phyloP scores from a whole-genome alignment of 1,140 invertebrate genomes.

The Periplaneta americana region DNA sequence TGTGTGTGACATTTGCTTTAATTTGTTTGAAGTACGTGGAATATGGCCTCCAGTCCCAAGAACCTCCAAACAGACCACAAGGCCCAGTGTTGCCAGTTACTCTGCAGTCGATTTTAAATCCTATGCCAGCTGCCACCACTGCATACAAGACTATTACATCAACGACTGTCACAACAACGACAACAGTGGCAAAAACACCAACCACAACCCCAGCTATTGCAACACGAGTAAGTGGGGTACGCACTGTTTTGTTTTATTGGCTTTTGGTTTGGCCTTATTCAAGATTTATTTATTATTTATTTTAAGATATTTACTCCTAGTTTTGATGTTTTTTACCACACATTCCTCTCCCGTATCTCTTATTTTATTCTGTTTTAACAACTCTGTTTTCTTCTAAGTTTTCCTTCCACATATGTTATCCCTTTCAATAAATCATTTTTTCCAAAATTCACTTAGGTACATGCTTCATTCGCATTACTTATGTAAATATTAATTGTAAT shows the following conservation, averaged over 20 bases:
- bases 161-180: slow-evolving; percentile 30
- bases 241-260: not conserved
- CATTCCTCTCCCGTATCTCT: not conserved
- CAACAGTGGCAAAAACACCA: slow-evolving; percentile 27
- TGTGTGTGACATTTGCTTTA: not conserved
- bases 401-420: not conserved
- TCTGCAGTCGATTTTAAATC: not conserved
- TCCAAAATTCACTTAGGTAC: too few species aligned
- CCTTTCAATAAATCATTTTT: too few species aligned
- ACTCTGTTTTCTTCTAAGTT: not conserved
- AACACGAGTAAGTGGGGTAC: slow-evolving; percentile 24
- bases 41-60: slow-evolving; percentile 77
- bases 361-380: too few species aligned
- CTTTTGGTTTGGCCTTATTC: not conserved
- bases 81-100: slow-evolving; percentile 11
- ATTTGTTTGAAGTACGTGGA: slow-evolving; percentile 66
- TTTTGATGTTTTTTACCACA: too few species aligned
- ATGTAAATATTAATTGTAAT: too few species aligned
- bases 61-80: slow-evolving; percentile 71
- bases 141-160: slow-evolving; percentile 35
- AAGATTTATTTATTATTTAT: too few species aligned
- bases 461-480: too few species aligned
- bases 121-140: not conserved
- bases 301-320: too few species aligned
- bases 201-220: slow-evolving; percentile 29